phyloP scores from a whole-genome alignment of 2,888 invertebrate species.

The Ethmia dodecea region DNA sequence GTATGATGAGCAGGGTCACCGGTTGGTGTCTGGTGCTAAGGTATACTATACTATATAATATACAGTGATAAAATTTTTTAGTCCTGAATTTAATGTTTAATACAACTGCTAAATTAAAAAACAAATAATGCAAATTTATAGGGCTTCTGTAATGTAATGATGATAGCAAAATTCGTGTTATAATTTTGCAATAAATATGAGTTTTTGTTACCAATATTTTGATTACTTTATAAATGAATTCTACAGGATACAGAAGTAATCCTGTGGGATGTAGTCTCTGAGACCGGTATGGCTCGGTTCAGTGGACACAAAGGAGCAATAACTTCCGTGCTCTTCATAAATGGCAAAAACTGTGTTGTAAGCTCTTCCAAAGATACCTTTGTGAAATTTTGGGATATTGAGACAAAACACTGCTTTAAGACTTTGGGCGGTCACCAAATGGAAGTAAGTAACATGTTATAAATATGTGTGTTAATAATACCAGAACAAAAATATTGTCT shows the following conservation, averaged over 20 bases:
- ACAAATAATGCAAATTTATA: too few species aligned
- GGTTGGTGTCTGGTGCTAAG: constrained; percentile 93
- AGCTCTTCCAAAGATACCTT: constrained; percentile 95
- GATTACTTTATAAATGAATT: too few species aligned
- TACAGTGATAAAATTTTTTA: too few species aligned
- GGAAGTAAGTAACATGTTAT: too few species aligned
- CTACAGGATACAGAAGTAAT: constrained; percentile 95
- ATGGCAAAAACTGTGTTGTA: constrained; percentile 82
- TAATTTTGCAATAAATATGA: too few species aligned
- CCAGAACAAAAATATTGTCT: too few species aligned
- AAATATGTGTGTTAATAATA: too few species aligned
- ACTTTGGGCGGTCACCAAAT: constrained; percentile 93
- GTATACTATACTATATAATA: constrained; percentile 64
- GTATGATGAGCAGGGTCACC: constrained; percentile 90
- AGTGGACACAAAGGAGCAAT: constrained; percentile 94
- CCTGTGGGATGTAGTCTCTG: constrained; percentile 95
- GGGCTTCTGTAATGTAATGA: too few species aligned
- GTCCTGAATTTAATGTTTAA: too few species aligned
- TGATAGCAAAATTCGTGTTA: too few species aligned
- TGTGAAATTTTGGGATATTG: constrained; percentile 98
- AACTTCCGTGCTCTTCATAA: constrained; percentile 88
- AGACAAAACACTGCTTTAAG: constrained; percentile 96
- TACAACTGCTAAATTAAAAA: too few species aligned
- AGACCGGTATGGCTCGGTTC: constrained; percentile 92
- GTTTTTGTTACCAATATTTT: too few species aligned